These are phyloP conservation scores for Rosalia funebris DNA, from an alignment of 2,888 invertebrate genomes.

Conservation along the genomic window DNA sequence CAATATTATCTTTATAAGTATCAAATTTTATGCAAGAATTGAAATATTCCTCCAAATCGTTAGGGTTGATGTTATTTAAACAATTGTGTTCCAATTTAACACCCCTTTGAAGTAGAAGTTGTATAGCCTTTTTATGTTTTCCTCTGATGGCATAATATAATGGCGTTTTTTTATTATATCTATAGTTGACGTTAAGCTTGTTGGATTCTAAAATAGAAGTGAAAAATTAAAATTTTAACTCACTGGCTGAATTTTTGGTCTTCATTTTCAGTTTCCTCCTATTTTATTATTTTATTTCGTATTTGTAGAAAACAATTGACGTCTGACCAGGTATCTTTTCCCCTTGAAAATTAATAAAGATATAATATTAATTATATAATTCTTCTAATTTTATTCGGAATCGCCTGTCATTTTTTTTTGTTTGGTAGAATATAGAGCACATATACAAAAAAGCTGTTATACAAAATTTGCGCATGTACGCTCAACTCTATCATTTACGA, in stretches of 20 bases:
- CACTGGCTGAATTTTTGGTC: not conserved
- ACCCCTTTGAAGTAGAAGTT: constrained; percentile 4
- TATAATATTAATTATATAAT: too few species aligned
- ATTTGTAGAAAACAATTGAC: too few species aligned
- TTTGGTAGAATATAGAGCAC: too few species aligned
- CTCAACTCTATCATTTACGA: too few species aligned
- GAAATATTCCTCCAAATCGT: constrained; percentile 19
- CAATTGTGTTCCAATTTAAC: not conserved
- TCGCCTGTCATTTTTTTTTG: too few species aligned
- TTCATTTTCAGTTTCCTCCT: not conserved
- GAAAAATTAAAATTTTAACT: constrained; percentile 6
- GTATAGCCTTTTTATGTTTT: constrained; percentile 21
- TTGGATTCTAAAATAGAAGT: constrained; percentile 14
- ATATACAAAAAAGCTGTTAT: too few species aligned
- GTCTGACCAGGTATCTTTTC: too few species aligned
- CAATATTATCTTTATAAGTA: constrained; percentile 5
- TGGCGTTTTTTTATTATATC: constrained; percentile 9
- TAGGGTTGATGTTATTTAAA: constrained; percentile 11
- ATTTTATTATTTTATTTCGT: not conserved
- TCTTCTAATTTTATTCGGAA: too few species aligned
- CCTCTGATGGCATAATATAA: constrained; percentile 14
- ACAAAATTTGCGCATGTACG: too few species aligned
- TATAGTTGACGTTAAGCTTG: not conserved
- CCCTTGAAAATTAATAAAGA: too few species aligned
- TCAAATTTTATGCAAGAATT: constrained; percentile 18